Evolutionary conservation across 2,113 vertebrate genomes (phyloP).

Genomic region (Bubo bubo): DNA sequence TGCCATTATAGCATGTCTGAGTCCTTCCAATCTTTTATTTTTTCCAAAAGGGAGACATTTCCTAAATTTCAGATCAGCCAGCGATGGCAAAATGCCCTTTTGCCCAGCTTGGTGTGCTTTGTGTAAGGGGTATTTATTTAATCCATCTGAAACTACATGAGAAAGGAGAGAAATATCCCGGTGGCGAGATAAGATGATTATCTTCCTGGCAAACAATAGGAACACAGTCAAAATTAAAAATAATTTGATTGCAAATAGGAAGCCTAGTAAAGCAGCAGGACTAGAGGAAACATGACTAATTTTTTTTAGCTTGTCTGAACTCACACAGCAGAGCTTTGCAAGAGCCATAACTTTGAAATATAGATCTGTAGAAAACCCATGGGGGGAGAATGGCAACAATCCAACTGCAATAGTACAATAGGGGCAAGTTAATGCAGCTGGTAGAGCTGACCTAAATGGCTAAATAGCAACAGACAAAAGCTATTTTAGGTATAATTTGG

Average conservation of each 20-base stretch:
- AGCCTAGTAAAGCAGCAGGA: conserved; percentile 59
- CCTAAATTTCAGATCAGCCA: conserved; percentile 33
- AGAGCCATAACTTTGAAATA: conserved; percentile 59
- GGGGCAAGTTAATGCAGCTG: conserved; percentile 27
- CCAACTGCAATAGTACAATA: conserved; percentile 48
- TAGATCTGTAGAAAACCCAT: conserved; percentile 46
- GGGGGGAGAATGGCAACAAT: conserved; percentile 37
- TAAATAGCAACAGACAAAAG: conserved; percentile 13
- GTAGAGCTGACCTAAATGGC: background rate
- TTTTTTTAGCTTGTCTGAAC: conserved; percentile 57
- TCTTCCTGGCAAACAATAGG: conserved; percentile 70
- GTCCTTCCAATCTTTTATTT: background rate
- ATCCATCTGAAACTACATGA: conserved; percentile 60
- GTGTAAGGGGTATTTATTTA: conserved; percentile 51
- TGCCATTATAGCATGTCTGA: background rate
- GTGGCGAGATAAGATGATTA: conserved; percentile 63
- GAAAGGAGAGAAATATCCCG: conserved; percentile 61
- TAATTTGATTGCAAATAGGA: conserved; percentile 73
- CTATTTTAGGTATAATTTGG: conserved; percentile 48
- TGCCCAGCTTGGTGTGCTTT: conserved; percentile 39
- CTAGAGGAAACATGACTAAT: conserved; percentile 69
- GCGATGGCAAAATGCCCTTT: conserved; percentile 35
- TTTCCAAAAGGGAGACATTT: conserved; percentile 5
- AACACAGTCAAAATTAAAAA: conserved; percentile 66
- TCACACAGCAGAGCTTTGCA: conserved; percentile 30